Conservation (phyloP, 2,797 vertebrate species). For the Sebastes wilsoni region DNA sequence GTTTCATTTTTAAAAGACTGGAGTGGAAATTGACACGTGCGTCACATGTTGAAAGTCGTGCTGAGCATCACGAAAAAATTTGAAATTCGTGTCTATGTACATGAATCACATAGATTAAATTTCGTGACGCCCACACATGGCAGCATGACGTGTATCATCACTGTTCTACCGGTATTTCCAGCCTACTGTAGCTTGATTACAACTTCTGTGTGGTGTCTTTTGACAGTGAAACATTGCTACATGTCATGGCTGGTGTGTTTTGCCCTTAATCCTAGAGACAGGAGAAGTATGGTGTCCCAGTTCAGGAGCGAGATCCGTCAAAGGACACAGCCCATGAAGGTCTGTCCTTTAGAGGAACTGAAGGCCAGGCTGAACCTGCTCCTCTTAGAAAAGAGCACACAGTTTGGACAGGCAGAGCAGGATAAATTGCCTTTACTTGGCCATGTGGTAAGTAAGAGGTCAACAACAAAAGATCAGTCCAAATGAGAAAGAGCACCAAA, state of each 20-base stretch:
- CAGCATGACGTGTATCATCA: neutral
- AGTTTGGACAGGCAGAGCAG: neutral
- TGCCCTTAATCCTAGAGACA: neutral
- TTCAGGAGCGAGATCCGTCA: neutral
- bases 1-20: too few relatives aligned
- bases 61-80: rapidly evolving
- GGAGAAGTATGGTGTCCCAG: neutral
- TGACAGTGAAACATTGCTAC: neutral
- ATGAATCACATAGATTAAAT: too few relatives aligned
- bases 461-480: neutral
- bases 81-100: too few relatives aligned
- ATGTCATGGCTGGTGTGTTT: neutral
- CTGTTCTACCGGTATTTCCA: neutral
- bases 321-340: neutral
- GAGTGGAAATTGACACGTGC: too few relatives aligned
- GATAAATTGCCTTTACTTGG: neutral
- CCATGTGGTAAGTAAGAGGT: neutral
- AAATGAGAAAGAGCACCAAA: neutral
- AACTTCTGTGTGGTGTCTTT: neutral
- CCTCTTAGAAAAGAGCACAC: neutral
- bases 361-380: neutral
- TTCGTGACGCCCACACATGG: neutral
- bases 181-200: neutral
- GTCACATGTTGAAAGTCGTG: too few relatives aligned
- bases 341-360: neutral